Evolutionary conservation across 2,797 vertebrate species (phyloP), one percentile per base, ranked within the genome.

Genomic region (Sebastes taczanowskii): DNA sequence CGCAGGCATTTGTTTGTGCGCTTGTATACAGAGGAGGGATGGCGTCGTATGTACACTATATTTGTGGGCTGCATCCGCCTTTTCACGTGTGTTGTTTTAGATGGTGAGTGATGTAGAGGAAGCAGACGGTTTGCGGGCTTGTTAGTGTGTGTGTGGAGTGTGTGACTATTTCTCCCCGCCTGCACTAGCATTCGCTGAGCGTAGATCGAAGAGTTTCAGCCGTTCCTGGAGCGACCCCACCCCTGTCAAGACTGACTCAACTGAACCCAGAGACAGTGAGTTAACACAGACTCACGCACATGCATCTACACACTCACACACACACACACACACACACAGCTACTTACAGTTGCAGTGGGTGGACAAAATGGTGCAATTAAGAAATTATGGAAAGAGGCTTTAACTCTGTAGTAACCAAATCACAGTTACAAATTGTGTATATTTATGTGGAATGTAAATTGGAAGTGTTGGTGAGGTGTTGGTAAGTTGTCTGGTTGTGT

Each of bases 181-280:
- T 94, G 90, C 87, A 92, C 78, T 92, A 99, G 98, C 97, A 64
- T 99, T 98, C 93, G 98, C 98, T 75, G 98, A 99, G 90, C 97
- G 97, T 95, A 98, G 97, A 94, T 97, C 97, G 96, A 98, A 97
- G 95, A 99, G 98, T 97, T 99, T 99, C 97, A 99, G 97, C 97
- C 96, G 97, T 92, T 99, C 98, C 96, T 99, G 98, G 98, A 99
- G 98, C 92, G 98, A 99, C 95, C 98, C 98, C 86, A 99, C 97
- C 92, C 98, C 98, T 87, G 95, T 98, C 96, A 97, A 98, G 96
- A 96, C 96, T 91, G 98, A 99, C 91, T 96, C 97, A 93, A 94
- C 97, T 91, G 97, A 99, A 86, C 96, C 97, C 94, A 97, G 95
- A 97, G 98, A 98, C 96, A 98, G 98, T 99, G 97, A 97, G 98